A percentile compares a stretch with the other conserved stretches of the same genome.
phyloP scores from a whole-genome alignment of 2,113 vertebrate species.

The zebrafish (Danio rerio) region DNA sequence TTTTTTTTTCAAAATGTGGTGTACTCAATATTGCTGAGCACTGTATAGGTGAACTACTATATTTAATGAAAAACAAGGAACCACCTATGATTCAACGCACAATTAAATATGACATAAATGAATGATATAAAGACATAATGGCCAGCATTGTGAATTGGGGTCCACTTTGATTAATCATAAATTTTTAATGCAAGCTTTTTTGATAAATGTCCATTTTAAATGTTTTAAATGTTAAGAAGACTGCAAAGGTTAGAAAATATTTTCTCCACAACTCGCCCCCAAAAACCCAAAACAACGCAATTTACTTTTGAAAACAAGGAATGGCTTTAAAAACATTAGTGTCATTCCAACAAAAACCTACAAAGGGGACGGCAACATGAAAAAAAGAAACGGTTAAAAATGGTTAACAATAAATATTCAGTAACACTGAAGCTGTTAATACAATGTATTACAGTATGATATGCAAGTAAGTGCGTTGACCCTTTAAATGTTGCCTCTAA shows the following conservation, averaged over 20 bases:
- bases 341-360: constrained; percentile 12
- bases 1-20: too few species aligned
- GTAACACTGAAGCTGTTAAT: constrained; percentile 18
- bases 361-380: constrained; percentile 1
- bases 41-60: too few species aligned
- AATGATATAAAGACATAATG: constrained; percentile 12
- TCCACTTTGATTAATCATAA: background rate
- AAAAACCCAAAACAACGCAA: background rate
- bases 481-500: constrained; percentile 9
- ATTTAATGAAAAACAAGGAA: background rate
- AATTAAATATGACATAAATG: constrained; percentile 10
- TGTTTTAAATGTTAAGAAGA: background rate
- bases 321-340: background rate
- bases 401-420: constrained; percentile 15
- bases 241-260: background rate
- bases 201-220: constrained; percentile 12
- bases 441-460: background rate
- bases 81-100: background rate
- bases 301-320: background rate
- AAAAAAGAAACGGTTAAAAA: background rate
- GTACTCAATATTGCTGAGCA: too few species aligned
- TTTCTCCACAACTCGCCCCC: background rate
- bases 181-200: background rate
- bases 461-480: constrained; percentile 6
- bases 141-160: background rate